phyloP scores from a whole-genome alignment of 2,888 invertebrate genomes.

The Drosophila tanythrix region DNA sequence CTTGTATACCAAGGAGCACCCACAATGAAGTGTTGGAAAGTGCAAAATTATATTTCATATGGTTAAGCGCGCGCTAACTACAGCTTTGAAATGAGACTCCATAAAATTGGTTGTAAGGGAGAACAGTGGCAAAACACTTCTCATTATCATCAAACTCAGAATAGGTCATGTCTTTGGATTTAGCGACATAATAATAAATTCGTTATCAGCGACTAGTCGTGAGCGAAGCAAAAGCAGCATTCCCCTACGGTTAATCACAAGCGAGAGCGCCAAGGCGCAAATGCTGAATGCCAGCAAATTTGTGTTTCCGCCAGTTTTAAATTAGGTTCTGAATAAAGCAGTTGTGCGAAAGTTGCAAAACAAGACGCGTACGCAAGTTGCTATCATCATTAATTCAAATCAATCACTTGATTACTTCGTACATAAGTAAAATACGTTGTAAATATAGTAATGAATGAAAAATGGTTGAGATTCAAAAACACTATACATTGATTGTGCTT shows the following conservation, averaged over 20 bases:
- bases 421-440: slow-evolving; percentile 16
- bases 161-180: slow-evolving; percentile 58
- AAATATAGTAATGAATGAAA: slow-evolving; percentile 22
- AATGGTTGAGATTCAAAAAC: slow-evolving; percentile 46
- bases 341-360: slow-evolving; percentile 30
- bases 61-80: slow-evolving; percentile 1
- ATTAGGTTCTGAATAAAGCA: slow-evolving; percentile 43
- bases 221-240: slow-evolving; percentile 4
- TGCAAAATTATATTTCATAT: slow-evolving; percentile 7
- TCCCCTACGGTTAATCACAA: slow-evolving; percentile 11
- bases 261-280: slow-evolving; percentile 16
- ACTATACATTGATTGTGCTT: slow-evolving; percentile 16
- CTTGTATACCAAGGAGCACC: not conserved
- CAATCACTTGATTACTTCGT: slow-evolving; percentile 43
- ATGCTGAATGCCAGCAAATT: slow-evolving; percentile 20
- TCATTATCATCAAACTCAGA: slow-evolving; percentile 41
- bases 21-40: not conserved
- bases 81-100: not conserved
- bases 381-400: slow-evolving; percentile 38
- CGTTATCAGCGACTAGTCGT: slow-evolving; percentile 39
- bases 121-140: slow-evolving; percentile 10
- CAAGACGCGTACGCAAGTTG: slow-evolving; percentile 11
- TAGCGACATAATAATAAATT: slow-evolving; percentile 28
- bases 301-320: slow-evolving; percentile 51
- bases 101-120: slow-evolving; percentile 9